Evolutionary conservation across 2,113 vertebrate genomes (phyloP).

Genomic region (Stomatorhinus ivindoensis): DNA sequence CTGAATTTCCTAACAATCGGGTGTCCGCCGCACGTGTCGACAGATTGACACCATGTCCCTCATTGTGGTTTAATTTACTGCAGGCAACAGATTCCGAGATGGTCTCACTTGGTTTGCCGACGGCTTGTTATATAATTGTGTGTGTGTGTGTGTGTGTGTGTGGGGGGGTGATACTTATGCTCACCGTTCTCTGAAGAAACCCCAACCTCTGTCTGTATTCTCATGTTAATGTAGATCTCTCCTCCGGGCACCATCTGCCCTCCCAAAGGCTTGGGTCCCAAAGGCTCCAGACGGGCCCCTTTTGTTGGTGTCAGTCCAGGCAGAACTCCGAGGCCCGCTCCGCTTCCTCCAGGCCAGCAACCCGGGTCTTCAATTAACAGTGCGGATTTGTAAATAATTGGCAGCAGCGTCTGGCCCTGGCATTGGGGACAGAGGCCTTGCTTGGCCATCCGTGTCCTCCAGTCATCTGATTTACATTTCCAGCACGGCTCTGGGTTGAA

Average conservation of each 20-base stretch:
- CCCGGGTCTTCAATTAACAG: conserved; percentile 37
- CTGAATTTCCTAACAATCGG: neutral
- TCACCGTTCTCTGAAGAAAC: conserved; percentile 7
- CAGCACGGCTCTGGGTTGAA: neutral
- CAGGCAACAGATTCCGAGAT: conserved; percentile 16
- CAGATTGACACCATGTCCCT: conserved; percentile 23
- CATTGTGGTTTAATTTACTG: conserved; percentile 30
- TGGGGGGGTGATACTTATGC: conserved; percentile 29
- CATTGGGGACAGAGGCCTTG: neutral
- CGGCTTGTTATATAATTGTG: conserved; percentile 5
- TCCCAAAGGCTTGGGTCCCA: conserved; percentile 49
- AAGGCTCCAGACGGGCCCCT: conserved; percentile 49
- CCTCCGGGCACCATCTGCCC: conserved; percentile 56
- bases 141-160: neutral
- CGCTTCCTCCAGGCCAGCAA: conserved; percentile 33
- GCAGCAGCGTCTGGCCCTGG: conserved; percentile 33
- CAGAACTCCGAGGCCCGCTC: conserved; percentile 46
- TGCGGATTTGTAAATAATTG: conserved; percentile 52
- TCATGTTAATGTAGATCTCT: conserved; percentile 54
- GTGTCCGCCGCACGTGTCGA: conserved; percentile 21
- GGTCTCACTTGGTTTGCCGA: conserved; percentile 14
- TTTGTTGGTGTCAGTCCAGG: conserved; percentile 61
- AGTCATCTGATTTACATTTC: neutral
- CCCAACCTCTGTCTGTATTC: conserved; percentile 44
- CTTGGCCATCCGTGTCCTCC: conserved; percentile 17